These are phyloP conservation scores for Apis cerana DNA, from an alignment of 1,140 invertebrate species.

Conservation along the genomic window DNA sequence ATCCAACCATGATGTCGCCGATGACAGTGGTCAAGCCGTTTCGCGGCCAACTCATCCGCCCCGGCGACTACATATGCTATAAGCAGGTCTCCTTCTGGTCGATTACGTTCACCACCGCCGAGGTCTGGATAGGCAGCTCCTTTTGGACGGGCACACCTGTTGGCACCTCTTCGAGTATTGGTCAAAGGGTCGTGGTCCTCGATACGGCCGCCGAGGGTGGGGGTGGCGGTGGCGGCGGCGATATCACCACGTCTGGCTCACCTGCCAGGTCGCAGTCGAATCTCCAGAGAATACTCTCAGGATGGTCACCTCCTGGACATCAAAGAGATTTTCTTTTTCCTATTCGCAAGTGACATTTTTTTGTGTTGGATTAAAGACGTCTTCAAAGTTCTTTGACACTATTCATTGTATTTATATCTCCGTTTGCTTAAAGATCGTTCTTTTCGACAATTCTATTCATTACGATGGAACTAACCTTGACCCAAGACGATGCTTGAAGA, in stretches of 20 bases:
- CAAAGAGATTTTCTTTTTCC: neutral
- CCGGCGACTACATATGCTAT: constrained; percentile 74
- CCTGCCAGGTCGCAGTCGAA: constrained; percentile 79
- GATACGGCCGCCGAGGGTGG: constrained; percentile 74
- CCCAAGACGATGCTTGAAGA: constrained; percentile 78
- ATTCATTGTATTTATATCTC: too few relatives aligned
- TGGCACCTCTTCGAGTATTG: constrained; percentile 79
- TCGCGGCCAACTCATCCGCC: constrained; percentile 45
- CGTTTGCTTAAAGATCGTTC: too few relatives aligned
- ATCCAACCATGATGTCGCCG: constrained; percentile 52
- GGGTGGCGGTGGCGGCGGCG: constrained; percentile 76
- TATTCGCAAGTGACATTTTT: neutral
- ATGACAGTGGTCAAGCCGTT: constrained; percentile 40
- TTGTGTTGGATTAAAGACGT: neutral
- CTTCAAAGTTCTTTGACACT: too few relatives aligned
- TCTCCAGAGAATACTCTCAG: constrained; percentile 79
- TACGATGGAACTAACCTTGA: constrained; percentile 71
- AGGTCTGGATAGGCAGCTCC: constrained; percentile 71
- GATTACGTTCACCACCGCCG: constrained; percentile 73
- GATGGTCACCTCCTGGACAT: constrained; percentile 77
- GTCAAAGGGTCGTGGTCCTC: constrained; percentile 79
- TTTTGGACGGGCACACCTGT: constrained; percentile 75
- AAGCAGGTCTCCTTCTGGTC: constrained; percentile 78
- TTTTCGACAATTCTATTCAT: neutral
- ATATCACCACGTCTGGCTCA: constrained; percentile 79